A percentile compares a stretch with the other conserved stretches of the same genome.
These are phyloP conservation scores for Hippocampus mohnikei DNA, from an alignment of 2,113 vertebrate genomes.

Conservation along the genomic window DNA sequence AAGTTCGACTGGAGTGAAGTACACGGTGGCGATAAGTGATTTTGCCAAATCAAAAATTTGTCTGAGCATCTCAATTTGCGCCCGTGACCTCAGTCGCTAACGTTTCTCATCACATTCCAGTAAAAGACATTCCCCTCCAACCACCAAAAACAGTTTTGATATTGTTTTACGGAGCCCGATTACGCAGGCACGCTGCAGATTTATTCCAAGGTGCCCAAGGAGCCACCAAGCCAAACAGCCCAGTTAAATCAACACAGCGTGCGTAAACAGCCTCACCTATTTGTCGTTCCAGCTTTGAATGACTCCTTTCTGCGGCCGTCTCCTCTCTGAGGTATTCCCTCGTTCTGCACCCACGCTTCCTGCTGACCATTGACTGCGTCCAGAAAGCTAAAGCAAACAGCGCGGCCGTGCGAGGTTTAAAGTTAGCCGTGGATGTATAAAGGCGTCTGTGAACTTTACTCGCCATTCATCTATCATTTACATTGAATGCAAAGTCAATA, in stretches of 20 bases:
- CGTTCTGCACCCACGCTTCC: slow-evolving; percentile 75
- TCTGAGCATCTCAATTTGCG: slow-evolving; percentile 14
- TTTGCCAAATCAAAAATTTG: slow-evolving; percentile 8
- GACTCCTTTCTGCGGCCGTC: slow-evolving; percentile 73
- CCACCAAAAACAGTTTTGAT: slow-evolving; percentile 61
- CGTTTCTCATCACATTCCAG: slow-evolving; percentile 67
- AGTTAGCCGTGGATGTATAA: slow-evolving; percentile 63
- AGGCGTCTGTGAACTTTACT: slow-evolving; percentile 46
- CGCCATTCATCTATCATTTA: slow-evolving; percentile 73
- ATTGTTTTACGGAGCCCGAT: slow-evolving; percentile 66
- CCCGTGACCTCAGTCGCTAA: slow-evolving; percentile 51
- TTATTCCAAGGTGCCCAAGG: slow-evolving; percentile 77
- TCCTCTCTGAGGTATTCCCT: slow-evolving; percentile 76
- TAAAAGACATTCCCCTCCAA: slow-evolving; percentile 50
- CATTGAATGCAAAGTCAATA: slow-evolving; percentile 75
- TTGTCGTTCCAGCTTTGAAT: slow-evolving; percentile 77
- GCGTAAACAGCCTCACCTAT: slow-evolving; percentile 75
- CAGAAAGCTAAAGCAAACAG: slow-evolving; percentile 75
- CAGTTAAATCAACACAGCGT: slow-evolving; percentile 73
- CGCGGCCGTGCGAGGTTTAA: slow-evolving; percentile 67
- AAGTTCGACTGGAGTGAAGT: not conserved
- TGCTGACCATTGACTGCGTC: slow-evolving; percentile 77
- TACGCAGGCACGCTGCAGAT: slow-evolving; percentile 70
- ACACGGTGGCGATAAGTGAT: slow-evolving; percentile 15
- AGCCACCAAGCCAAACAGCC: slow-evolving; percentile 71